Base-by-base conservation (phyloP, 1,140 invertebrate genomes). In the Samia ricini region DNA sequence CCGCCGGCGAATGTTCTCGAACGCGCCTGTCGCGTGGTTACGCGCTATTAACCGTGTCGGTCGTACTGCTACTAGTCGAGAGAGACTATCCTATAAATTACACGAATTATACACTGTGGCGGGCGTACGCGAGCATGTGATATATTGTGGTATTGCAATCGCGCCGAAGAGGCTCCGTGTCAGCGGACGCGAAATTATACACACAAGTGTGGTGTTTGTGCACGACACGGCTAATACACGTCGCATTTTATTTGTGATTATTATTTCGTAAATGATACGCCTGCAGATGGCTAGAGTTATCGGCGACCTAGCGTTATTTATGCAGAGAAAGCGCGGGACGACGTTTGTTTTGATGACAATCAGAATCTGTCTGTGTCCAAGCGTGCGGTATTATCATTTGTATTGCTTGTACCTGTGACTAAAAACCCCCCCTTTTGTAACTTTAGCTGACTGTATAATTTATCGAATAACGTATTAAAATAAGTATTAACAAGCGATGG, bases 101-200 rank as follows among this genome's bases (percentile, higher is more conserved):
- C 74, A 80, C 81, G 87, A 89, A 88, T 88, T 89, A 88, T 87
- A 89, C 82, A 76, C 74, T 75, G 73, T 71, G 75, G 71, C 71
- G 69, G 21, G 77, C 66, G 64, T 76, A 78, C 77, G 79, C 77
- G 76, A 72, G 64, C 77, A 66, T 67, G 85, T 89, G 85, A 89
- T 88, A 89, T 89, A 89, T 88, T 83, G 83, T 80, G 72, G 76
- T 74, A 86, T 77, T 68, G 77, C 83, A 72, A 76, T 76, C 68
- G 59, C 73, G 60, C 61, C 60, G 69, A 69, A 70, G 66, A 69
- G 68, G 61, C 72, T 67, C 66, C 71, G 74, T 85, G 85, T 89
- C 86, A 87, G 81, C 84, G 76, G 57, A 78, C 79, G 78, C 74
- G 77, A 82, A 89, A 87, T 89, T 89, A 89, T 85, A 87, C 81